Conservation (phyloP, 2,113 vertebrate genomes). For the Atrichornis clamosus region DNA sequence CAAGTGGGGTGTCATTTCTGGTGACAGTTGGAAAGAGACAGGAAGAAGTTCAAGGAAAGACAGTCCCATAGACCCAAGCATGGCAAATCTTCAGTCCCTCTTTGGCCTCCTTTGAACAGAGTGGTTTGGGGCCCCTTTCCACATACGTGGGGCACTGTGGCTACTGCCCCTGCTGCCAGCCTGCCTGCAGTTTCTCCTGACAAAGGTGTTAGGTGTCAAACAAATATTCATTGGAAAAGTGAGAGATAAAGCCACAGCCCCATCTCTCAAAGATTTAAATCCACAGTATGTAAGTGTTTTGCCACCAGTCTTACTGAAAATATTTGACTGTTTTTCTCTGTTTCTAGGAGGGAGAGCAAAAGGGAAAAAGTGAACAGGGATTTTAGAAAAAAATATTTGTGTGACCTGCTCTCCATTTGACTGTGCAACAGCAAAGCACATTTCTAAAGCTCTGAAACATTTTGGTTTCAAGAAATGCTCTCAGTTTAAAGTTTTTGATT, state of each 20-base stretch:
- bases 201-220: background rate
- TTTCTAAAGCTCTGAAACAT: background rate
- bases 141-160: background rate
- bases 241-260: background rate
- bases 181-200: background rate
- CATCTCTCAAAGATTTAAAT: background rate
- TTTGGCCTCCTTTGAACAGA: background rate
- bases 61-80: accelerated
- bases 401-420: background rate
- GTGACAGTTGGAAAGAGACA: background rate
- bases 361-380: background rate
- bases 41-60: background rate
- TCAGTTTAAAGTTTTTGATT: background rate
- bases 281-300: background rate
- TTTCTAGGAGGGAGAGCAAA: background rate
- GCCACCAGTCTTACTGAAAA: background rate
- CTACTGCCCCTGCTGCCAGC: background rate
- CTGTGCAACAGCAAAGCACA: background rate
- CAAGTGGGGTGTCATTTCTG: background rate
- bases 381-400: background rate
- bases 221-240: background rate
- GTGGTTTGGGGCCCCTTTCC: background rate
- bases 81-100: background rate
- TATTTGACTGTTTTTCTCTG: background rate
- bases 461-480: background rate